Conservation (phyloP, 2,113 vertebrate species). For the Corythaeola cristata region DNA sequence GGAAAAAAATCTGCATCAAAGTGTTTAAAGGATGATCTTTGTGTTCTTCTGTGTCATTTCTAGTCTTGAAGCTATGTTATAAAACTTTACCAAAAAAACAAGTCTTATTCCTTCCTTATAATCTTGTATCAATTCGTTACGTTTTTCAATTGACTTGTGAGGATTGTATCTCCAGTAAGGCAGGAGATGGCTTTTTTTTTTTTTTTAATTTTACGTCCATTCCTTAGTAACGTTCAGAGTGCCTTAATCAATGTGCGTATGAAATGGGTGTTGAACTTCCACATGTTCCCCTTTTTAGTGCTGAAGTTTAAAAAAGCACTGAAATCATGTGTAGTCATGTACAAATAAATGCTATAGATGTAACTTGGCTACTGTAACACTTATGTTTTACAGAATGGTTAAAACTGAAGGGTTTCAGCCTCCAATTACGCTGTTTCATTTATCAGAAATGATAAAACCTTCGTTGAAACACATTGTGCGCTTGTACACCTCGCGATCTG, state of each 20-base stretch:
- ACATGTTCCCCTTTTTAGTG: not conserved
- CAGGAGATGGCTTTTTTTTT: accelerated
- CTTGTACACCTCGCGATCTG: accelerated
- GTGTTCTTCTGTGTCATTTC: not conserved
- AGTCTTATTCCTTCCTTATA: not conserved
- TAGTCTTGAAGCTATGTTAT: not conserved
- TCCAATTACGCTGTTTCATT: not conserved
- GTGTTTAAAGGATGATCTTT: not conserved
- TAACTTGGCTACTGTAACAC: not conserved
- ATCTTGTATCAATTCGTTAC: not conserved
- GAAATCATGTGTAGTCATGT: not conserved
- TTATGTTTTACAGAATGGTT: not conserved
- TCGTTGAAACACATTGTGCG: not conserved
- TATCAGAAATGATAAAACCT: not conserved
- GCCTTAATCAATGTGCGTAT: not conserved
- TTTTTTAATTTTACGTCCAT: not conserved
- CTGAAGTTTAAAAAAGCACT: not conserved
- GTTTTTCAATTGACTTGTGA: not conserved
- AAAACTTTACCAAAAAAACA: not conserved
- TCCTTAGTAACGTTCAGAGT: not conserved
- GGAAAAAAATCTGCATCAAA: not conserved
- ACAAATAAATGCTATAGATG: not conserved
- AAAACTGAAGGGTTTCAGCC: not conserved
- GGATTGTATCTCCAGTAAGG: not conserved
- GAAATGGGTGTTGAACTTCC: not conserved